Percentiles rank a stretch among this genome's conserved stretches.
Conservation (phyloP, 2,888 invertebrate genomes). For the Bimastos eiseni region DNA sequence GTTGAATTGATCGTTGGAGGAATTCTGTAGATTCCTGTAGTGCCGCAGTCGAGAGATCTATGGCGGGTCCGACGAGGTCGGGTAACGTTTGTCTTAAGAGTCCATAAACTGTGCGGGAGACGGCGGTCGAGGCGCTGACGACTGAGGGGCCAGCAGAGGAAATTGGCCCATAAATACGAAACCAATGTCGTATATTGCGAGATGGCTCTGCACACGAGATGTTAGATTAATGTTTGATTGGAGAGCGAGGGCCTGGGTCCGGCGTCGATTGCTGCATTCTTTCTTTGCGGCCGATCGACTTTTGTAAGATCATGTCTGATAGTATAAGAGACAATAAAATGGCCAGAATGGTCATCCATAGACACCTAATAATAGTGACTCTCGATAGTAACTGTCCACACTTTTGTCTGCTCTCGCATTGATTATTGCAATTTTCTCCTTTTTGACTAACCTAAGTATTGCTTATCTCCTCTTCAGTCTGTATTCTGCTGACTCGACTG, state of each 20-base stretch:
- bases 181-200: neutral
- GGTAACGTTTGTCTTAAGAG: neutral
- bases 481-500: too few species aligned
- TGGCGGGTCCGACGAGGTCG: neutral
- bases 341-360: neutral
- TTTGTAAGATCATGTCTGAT: neutral
- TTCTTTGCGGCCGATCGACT: neutral
- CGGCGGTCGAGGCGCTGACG: neutral
- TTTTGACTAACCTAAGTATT: too few species aligned
- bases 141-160: neutral
- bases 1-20: neutral
- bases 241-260: neutral
- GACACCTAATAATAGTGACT: neutral
- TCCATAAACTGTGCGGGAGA: neutral
- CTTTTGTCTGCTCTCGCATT: too few species aligned
- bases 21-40: neutral
- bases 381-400: neutral
- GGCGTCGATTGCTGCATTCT: neutral
- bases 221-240: slow-evolving; percentile 13
- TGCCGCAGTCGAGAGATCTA: neutral
- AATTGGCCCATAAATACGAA: slow-evolving; percentile 13
- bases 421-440: too few species aligned
- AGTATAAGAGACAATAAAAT: neutral
- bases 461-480: too few species aligned
- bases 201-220: neutral